Base-by-base conservation (phyloP, 2,797 vertebrate genomes). In the Coendou prehensilis region DNA sequence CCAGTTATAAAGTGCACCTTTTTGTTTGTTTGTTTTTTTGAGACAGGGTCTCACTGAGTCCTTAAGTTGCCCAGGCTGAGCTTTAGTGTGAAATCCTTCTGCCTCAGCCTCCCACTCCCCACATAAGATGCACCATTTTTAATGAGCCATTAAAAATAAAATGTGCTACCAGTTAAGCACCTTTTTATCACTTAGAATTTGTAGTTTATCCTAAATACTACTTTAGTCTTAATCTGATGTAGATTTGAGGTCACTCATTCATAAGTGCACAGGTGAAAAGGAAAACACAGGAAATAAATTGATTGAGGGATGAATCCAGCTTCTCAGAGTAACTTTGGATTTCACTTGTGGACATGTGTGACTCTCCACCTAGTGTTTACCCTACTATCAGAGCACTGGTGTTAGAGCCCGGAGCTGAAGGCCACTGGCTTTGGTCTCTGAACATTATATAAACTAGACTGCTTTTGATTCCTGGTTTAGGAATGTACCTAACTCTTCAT, bases 301-400 rank as follows among this genome's bases (percentile, higher is more conserved):
- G 47, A 64, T 71, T 6, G 73, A 52, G 26, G 20, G 37, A 45
- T 78, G 63, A 76, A 23, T 26, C 15, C n/a, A 17, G 88, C 83
- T 56, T 59, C 92, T 73, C 26, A 37, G 86, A 83, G 91, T 22
- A 47, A 45, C 47, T 6, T 52, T 71, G 37, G 18, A 0, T n/a
- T 91, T 69, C 18, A 23, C 11, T 14, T 18, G 17, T 45, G 2
- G 0, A 0, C 0, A 0, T 2, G 54, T 0, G 0, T 28, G 41
- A 54, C 30, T 15, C 5, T 6, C 5, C 79, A 8, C 23, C 0
- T 5, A 13, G 14, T n/a, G 20, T 18, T 56, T 22, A 0, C 50
- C 56, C 15, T 9, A 8, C 45, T 50, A 0, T 37, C n/a, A 9
- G 45, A 80, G 73, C 20, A 1, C 0, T 10, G 4, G 37, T 0